Evolutionary conservation across 2,113 vertebrate genomes (phyloP).

Genomic region (Brachionichthys hirsutus): DNA sequence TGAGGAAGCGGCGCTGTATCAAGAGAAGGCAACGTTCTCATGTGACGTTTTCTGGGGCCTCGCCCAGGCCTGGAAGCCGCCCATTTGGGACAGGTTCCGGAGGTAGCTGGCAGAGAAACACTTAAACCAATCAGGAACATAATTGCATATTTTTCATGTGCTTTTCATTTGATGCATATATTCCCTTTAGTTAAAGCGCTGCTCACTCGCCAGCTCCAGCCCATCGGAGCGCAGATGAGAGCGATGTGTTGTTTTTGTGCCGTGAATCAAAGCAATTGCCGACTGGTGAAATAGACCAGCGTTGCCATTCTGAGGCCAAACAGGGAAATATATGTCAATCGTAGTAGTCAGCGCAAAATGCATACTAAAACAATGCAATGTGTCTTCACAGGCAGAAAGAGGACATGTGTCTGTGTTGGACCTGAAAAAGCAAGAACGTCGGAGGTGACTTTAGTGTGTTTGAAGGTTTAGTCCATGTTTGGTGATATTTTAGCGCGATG

Average conservation of each 20-base stretch:
- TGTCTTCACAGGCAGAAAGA: slow-evolving; percentile 33
- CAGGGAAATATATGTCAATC: slow-evolving; percentile 54
- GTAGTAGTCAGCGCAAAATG: slow-evolving; percentile 38
- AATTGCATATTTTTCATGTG: slow-evolving; percentile 78
- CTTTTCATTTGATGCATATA: slow-evolving; percentile 83
- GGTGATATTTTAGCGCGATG: no score
- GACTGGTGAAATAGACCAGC: slow-evolving; percentile 49
- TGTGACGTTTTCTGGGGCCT: slow-evolving; percentile 64
- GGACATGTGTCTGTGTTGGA: not conserved
- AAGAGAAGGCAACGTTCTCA: slow-evolving; percentile 55
- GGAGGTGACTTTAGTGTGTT: not conserved
- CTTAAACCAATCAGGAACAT: slow-evolving; percentile 78
- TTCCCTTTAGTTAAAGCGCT: slow-evolving; percentile 80
- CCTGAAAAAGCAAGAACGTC: not conserved
- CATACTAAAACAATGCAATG: slow-evolving; percentile 40
- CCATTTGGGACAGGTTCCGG: slow-evolving; percentile 67
- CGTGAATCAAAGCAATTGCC: slow-evolving; percentile 62
- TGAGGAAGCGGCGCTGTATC: slow-evolving; percentile 65
- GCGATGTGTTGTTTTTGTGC: slow-evolving; percentile 44
- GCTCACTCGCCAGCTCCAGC: slow-evolving; percentile 52
- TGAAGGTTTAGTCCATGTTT: not conserved
- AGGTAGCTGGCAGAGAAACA: slow-evolving; percentile 69
- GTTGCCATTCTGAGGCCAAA: slow-evolving; percentile 49
- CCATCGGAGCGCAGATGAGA: slow-evolving; percentile 69
- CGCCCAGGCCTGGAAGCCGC: slow-evolving; percentile 61